phyloP scores from a whole-genome alignment of 2,797 vertebrate genomes.

The Acanthurus leucopareius region DNA sequence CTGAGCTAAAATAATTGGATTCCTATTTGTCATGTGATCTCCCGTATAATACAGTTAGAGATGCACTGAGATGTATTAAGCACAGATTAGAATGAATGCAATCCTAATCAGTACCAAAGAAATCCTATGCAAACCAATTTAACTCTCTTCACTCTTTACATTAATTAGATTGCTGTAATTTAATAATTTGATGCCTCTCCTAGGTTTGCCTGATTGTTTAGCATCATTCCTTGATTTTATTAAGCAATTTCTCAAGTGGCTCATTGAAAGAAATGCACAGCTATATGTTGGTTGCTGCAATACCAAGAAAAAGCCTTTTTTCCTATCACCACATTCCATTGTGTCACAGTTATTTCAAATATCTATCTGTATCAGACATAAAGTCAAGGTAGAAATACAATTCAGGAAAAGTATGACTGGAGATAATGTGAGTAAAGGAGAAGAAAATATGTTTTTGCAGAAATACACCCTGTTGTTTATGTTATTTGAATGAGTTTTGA shows the following conservation, averaged over 20 bases:
- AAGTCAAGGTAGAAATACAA: slow-evolving; percentile 10
- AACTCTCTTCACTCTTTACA: slow-evolving; percentile 3
- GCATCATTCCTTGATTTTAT: slow-evolving; percentile 22
- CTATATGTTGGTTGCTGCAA: neutral
- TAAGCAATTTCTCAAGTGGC: slow-evolving; percentile 8
- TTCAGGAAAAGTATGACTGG: slow-evolving; percentile 11
- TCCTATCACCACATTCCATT: neutral
- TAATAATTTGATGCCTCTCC: slow-evolving; percentile 24
- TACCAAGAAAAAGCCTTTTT: neutral
- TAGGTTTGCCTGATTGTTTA: slow-evolving; percentile 22
- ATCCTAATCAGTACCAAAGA: slow-evolving; percentile 10
- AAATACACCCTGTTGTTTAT: slow-evolving; percentile 19
- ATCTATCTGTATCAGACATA: neutral
- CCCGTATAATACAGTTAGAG: slow-evolving; percentile 34
- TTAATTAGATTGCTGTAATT: slow-evolving; percentile 39
- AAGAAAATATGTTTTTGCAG: slow-evolving; percentile 13
- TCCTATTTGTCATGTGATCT: slow-evolving; percentile 39
- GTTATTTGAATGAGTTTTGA: slow-evolving; percentile 28
- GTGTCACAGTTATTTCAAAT: slow-evolving; percentile 10
- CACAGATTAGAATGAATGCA: slow-evolving; percentile 41
- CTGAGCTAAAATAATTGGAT: slow-evolving; percentile 44
- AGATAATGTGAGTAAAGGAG: slow-evolving; percentile 33
- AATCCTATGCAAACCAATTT: slow-evolving; percentile 40
- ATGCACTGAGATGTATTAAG: slow-evolving; percentile 23
- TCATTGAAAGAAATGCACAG: neutral